Base-by-base conservation (phyloP, 2,113 vertebrate species). In the Cyphotilapia sp. region DNA sequence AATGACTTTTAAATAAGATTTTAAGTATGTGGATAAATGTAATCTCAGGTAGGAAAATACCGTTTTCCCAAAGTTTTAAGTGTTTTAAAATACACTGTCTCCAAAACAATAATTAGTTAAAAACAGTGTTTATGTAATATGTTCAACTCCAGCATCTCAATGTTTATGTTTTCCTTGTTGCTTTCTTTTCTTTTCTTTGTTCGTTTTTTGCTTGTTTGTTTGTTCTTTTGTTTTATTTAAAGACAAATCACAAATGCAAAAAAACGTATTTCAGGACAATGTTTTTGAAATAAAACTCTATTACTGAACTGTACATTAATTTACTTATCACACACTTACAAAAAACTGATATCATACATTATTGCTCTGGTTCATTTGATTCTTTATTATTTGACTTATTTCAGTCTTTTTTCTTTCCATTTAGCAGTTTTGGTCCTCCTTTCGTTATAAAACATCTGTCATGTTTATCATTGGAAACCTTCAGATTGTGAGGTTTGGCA, bases 101-200 rank as follows among this genome's bases (percentile, higher is more conserved):
- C 2, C 38, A 42, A 71, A 71, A 42, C 8, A 45, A 27, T 4
- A 27, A 42, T 10, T 0, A 9, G 14, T 9, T 17, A 42, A 74
- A 45, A 74, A 10, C n/a, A 10, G 4, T 74, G 2, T 74, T 74
- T 17, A 45, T 45, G 2, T 71, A 24, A 71, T 42, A 24, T 9
- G n/a, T 40, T 71, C 1, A 71, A 14, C 12, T 71, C 61, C 66
- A 24, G 12, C 35, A 16, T 71, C 7, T 71, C 22, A 42, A 0
- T 22, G n/a, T 71, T 71, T 40, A 24, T 4, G 17, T 19, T 66
- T 66, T 13, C 1, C 2, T 38, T 38, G 6, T 66, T 63, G 29
- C 4, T 63, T 61, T 10, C 29, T 33, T 63, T 61, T 61, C 3
- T 61, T 61, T 33, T 2, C n/a, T 69, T 22, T 69, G 19, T 69